Base-by-base conservation (phyloP, 64 coral and sea anemone species). In the Montipora foliosa region DNA sequence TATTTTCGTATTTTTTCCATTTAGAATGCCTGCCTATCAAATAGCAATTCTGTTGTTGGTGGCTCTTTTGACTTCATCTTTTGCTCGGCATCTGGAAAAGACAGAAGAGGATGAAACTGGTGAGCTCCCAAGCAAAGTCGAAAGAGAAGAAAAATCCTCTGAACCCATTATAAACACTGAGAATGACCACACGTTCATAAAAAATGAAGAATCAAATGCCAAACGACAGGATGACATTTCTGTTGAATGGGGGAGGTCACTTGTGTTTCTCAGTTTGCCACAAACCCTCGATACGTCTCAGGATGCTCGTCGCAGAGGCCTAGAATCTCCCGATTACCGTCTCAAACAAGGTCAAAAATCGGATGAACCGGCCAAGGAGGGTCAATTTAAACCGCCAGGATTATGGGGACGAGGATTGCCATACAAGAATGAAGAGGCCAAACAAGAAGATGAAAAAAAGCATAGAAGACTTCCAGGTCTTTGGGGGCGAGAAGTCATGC, bases 1-100 rank as follows among this genome's bases (percentile, higher is more conserved):
- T 37, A 37, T 37, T 37, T 57, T 57, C 11, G 72, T 11, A 14
- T 45, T 8, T 37, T n/a, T 84, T 71, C 13, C 1, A 68, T 22
- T 48, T 64, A 86, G 82, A 72, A 86, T 86, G 82, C 15, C 82
- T 71, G 44, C 82, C 45, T 7, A 71, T 69, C 67, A 86, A 86
- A 66, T 19, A 46, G 48, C 37, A 15, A 4, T 86, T 17, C 10
- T 86, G 46, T 71, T 72, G 3, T 3, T 82, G 57, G 5, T 86
- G 44, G 62, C 71, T 72, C 17, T 86, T 9, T 49, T 70, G 82
- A 8, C 82, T 6, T 6, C 47, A 13, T 70, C 62, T 71, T 20
- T 45, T 47, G 82, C 64, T 86, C 17, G 62, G 67, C 82, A 50
- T 7, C 67, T 71, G 1, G 44, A 86, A 72, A 13, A 12, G 2